Evolutionary conservation across 64 coral and sea anemone genomes (phyloP).

Genomic region (Montipora sp.): DNA sequence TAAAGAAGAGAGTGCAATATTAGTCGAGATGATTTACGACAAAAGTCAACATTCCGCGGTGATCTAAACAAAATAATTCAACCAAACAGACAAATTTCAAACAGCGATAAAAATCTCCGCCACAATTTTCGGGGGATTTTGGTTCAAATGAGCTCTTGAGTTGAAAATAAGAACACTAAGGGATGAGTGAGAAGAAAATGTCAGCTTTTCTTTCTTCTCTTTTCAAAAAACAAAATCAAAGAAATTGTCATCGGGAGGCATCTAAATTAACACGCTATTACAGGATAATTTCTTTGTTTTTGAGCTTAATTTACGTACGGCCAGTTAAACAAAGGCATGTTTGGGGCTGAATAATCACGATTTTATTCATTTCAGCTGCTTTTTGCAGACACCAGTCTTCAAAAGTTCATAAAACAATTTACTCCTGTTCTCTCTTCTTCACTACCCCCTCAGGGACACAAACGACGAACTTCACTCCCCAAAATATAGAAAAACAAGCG

Average conservation of each 20-base stretch:
- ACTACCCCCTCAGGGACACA: not conserved
- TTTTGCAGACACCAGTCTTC: not conserved
- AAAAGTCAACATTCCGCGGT: constrained; percentile 29
- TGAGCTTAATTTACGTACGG: constrained; percentile 15
- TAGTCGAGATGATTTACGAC: constrained; percentile 6
- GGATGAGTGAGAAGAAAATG: not conserved
- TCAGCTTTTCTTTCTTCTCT: not conserved
- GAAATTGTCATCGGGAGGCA: not conserved
- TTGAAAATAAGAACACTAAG: not conserved
- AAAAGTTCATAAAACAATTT: constrained; percentile 15
- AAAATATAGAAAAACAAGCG: not conserved
- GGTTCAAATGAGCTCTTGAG: not conserved
- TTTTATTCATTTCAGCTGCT: constrained; percentile 22
- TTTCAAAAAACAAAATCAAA: constrained; percentile 13
- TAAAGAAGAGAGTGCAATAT: not conserved
- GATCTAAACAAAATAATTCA: not conserved
- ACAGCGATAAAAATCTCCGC: constrained; percentile 15
- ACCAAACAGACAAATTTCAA: not conserved
- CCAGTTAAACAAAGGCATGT: constrained; percentile 21
- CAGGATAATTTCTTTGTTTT: constrained; percentile 25
- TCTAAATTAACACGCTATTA: constrained; percentile 26
- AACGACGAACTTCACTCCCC: not conserved
- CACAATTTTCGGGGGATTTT: not conserved
- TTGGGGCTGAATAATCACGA: not conserved
- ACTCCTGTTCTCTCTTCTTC: not conserved